Evolutionary conservation across 2,888 invertebrate species (phyloP), one percentile per base, ranked within the genome.

Genomic region (Pristionchus fissidentatus): DNA sequence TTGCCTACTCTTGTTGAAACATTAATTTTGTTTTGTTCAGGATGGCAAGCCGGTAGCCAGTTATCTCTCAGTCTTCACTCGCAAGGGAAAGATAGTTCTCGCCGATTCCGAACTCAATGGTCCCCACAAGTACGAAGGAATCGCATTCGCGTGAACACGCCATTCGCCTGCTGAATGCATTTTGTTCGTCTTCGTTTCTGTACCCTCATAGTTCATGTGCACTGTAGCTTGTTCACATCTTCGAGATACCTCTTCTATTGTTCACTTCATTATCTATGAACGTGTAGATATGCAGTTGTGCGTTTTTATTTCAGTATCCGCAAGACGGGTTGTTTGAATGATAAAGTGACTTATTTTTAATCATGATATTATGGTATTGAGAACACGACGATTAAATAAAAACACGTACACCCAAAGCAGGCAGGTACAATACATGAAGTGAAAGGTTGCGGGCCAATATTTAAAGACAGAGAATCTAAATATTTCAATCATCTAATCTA

Each of bases 41-140:
- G 95, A 95, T 90, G 97, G 97, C 38, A 81, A 82, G 35, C 88
- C 89, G 29, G 90, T 92, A 5, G 92, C 90, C 41, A 90, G 90
- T 62, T 91, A 89, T 79, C 84, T 90, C 32, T 84, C 87, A 19
- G 89, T 92, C 15, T 92, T 91, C 84, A 88, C 89, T 52, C 83
- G 90, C 26, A 79, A 87, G 19, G 90, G 91, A 41, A 86, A 87
- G 29, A 83, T 92, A 43, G 87, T 92, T 29, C 83, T 92, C 32
- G 85, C 85, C 41, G 92, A 92, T 62, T 84, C 85, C 46, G 83
- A 84, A 43, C 86, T 92, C 26, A 85, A 87, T 57, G 92, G 92
- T 7, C 86, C 89, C 43, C 86, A 89, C 85, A 92, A 92, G 85
- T 92, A 89, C 85, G 92, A 92, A 79, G 92, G 92, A 84, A 83